Conservation (phyloP, 2,888 invertebrate genomes). For the Salticus scenicus region DNA sequence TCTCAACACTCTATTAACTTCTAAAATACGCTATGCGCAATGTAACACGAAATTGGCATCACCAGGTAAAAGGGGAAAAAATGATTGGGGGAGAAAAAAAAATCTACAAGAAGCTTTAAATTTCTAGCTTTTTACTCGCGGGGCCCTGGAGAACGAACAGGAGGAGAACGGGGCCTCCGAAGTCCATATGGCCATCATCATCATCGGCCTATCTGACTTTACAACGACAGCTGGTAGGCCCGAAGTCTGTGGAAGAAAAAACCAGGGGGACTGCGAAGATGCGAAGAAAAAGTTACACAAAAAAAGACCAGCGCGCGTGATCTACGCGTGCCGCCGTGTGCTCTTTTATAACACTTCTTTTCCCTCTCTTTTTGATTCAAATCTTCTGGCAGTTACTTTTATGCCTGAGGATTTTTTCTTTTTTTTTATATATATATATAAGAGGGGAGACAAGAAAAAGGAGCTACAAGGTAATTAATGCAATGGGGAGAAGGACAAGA, state of each 20-base stretch:
- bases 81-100: background rate
- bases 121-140: constrained; percentile 19
- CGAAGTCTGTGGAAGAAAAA: background rate
- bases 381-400: constrained; percentile 21
- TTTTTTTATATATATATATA: background rate
- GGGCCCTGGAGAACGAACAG: constrained; percentile 37
- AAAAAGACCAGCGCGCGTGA: constrained; percentile 60
- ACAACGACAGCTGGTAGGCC: constrained; percentile 65
- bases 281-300: constrained; percentile 20
- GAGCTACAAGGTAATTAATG: constrained; percentile 63
- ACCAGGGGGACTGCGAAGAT: background rate
- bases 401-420: background rate
- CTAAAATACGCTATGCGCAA: background rate
- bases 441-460: background rate
- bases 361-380: constrained; percentile 19
- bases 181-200: constrained; percentile 63
- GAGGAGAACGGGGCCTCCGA: constrained; percentile 47
- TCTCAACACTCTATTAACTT: constrained; percentile 15
- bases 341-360: constrained; percentile 49
- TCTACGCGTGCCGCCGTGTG: constrained; percentile 56
- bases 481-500: constrained; percentile 22
- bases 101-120: constrained; percentile 3
- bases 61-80: background rate
- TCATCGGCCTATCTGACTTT: constrained; percentile 60
- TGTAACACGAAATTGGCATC: constrained; percentile 15